Base-by-base conservation (phyloP, 2,888 invertebrate genomes). In the Athalia cordata region DNA sequence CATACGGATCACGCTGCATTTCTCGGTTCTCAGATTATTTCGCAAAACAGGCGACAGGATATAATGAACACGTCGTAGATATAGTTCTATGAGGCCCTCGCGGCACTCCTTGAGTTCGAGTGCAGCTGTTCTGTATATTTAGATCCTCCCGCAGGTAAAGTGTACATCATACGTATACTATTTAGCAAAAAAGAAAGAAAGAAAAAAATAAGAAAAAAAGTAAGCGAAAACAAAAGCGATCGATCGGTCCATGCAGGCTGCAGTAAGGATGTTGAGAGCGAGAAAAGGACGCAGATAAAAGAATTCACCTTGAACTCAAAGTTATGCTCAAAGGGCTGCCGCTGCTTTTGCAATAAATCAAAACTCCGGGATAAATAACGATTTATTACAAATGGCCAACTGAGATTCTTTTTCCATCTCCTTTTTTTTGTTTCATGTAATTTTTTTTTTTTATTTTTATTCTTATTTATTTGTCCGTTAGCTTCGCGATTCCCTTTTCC, bases 381-480 rank as follows among this genome's bases (percentile, higher is more conserved):
- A 77, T 77, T 77, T 77, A 77, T 77, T 77, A 61, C 77, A 61
- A 77, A 50, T 77, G 61, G 77, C 65, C 49, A 67, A 29, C 68
- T 55, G 13, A 29, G 59, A 8, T 72, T 45, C 68, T 45, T 29
- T 29, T 29, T 29, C 45, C 13, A n/a, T 59, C 6, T 45, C 45
- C 29, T 43, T 29, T 13, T 64, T 7, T 57, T 55, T n/a, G 6
- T 11, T 9, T 13, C 29, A 13, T 5, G 62, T 15, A 43, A 49
- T 45, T 66, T 66, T 49, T 29, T 29, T 29, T 29, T 29, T 29
- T 29, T 29, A 1, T 29, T 29, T 2, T 29, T 2, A 29, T 29
- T 29, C 29, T 29, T 29, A 29, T 29, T 29, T 29, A 29, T 29
- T 29, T 2, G 29, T 29, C 29, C 29, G 29, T 29, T 29, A 29